Percentiles rank a stretch among this genome's conserved stretches.
These are phyloP conservation scores for Parnassius glacialis DNA, from an alignment of 2,888 invertebrate species.

Conservation along the genomic window DNA sequence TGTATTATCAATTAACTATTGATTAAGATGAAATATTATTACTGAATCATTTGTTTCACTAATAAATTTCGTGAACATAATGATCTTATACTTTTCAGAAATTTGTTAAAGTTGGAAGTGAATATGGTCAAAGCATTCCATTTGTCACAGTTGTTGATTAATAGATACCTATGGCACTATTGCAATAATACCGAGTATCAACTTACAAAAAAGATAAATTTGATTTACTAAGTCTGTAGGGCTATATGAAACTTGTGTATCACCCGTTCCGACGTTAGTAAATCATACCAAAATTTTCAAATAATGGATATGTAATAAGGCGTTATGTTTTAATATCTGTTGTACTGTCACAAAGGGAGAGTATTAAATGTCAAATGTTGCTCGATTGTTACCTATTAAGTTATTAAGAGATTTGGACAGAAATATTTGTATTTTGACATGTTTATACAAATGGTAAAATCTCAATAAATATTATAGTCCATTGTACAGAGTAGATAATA, in stretches of 20 bases:
- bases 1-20: constrained; percentile 43
- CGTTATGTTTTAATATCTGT: constrained; percentile 45
- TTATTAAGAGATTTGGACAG: constrained; percentile 67
- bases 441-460: constrained; percentile 78
- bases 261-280: background rate
- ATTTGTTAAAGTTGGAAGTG: constrained; percentile 63
- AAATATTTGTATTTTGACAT: constrained; percentile 79
- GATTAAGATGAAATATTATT: constrained; percentile 35
- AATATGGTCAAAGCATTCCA: constrained; percentile 77
- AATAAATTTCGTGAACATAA: constrained; percentile 50
- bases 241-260: background rate
- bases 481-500: constrained; percentile 76
- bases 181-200: background rate
- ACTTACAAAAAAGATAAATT: too few species aligned
- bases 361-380: constrained; percentile 68
- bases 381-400: constrained; percentile 77
- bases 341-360: constrained; percentile 71
- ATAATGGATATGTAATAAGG: constrained; percentile 32
- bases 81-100: constrained; percentile 41
- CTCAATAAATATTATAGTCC: constrained; percentile 78
- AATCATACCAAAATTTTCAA: background rate
- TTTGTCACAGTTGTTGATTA: constrained; percentile 60
- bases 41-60: constrained; percentile 49
- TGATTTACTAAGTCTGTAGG: too few species aligned
- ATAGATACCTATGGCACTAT: constrained; percentile 29